Base-by-base conservation (phyloP, 2,797 vertebrate genomes). In the Scarus forsteni region DNA sequence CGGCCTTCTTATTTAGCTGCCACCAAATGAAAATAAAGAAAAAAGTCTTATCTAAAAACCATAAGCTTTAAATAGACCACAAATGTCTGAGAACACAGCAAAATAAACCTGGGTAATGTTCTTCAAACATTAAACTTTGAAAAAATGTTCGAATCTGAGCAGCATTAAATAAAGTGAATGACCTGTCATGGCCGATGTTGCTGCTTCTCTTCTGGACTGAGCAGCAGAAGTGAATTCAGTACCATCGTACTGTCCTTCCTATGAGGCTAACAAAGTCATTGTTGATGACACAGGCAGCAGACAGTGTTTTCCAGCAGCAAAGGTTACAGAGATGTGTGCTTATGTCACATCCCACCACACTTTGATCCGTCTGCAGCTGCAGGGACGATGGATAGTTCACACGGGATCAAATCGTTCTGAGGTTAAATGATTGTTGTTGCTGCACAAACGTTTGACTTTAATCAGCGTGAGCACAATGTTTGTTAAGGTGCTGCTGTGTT, bases 291-390 rank as follows among this genome's bases (percentile, higher is more conserved):
- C 48, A 40, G 49, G 66, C 56, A 63, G 73, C 59, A 70, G 70
- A 73, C 53, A 6, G 59, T 76, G 68, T 80, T 85, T 89, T 84
- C 87, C 83, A 83, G 57, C 72, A 55, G 49, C 1, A 11, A 84
- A 81, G 72, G 76, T 67, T 56, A 73, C 54, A 64, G 45, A 77
- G 71, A 83, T 84, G 67, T 73, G 69, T 48, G 44, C 54, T 18
- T 63, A 61, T 3, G 39, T 72, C 54, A 69, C 49, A 5, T 70
- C 39, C 39, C 46, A 35, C 12, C 35, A 13, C 46, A 57, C 79
- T 80, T 60, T 89, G 56, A 89, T 84, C 59, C 14, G 61, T 14
- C 10, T 81, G 79, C 83, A 84, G 44, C 52, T 51, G 36, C 55
- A 65, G 46, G 48, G 57, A 43, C 45, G 10, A n/a, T 1, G 13